Evolutionary conservation across 2,888 invertebrate species (phyloP), one percentile per base, ranked within the genome.

Genomic region (Congeria kusceri): DNA sequence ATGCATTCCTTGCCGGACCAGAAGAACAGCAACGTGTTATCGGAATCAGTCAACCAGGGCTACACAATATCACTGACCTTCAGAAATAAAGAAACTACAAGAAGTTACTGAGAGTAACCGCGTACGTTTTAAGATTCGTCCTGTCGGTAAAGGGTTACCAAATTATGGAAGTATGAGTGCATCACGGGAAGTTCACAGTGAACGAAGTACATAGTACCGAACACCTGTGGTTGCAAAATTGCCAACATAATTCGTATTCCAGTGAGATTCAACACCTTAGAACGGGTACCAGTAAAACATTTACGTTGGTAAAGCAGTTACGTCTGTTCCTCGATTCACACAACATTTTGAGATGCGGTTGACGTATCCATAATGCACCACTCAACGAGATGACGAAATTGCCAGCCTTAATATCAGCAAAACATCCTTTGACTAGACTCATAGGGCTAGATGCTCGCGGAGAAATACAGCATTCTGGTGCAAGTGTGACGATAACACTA

Each of bases 341-440:
- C 11, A 58, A 44, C 15, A 56, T 68, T n/a, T 47, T 75, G 7
- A 53, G 74, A 23, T 68, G 63, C 32, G 58, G 68, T 13, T 63
- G 74, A 63, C 56, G 74, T 23, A 69, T 75, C 7, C 53, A 75
- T 23, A 58, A 72, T 28, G 65, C 72, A 5, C 73, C 77, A n/a
- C n/a, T 72, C 15, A 7, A n/a, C 7, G 47, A 58, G 11, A 29
- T 39, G 23, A 62, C 63, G 5, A 72, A 68, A 57, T 68, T 56
- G 53, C 77, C 72, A 9, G 44, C 39, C 39, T 27, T 77, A 18
- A n/a, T 77, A 28, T 59, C 72, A 47, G 13, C 20, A 39, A 67
- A 77, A 68, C 64, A 72, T 47, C 32, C 44, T 56, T 29, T 63
- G 1, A 67, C 71, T 0, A n/a, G 18, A 4, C 61, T 72, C 23